These are phyloP conservation scores for Remorina albescens DNA, from an alignment of 2,797 vertebrate genomes.

Conservation along the genomic window DNA sequence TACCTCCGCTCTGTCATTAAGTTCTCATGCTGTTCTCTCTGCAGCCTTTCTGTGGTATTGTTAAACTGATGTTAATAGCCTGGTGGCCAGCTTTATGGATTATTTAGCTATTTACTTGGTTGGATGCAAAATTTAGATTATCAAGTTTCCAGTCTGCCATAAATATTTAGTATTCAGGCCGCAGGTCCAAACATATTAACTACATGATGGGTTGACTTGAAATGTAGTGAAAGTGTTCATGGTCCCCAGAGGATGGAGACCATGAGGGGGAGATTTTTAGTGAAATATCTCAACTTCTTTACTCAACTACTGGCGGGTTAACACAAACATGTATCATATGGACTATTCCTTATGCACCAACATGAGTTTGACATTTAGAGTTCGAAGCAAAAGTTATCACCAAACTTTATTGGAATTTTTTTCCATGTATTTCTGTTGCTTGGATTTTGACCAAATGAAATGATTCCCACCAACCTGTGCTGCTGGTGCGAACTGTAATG, in stretches of 20 bases:
- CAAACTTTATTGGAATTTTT: too few relatives aligned
- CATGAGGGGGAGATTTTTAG: too few relatives aligned
- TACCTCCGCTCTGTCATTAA: slow-evolving; percentile 38
- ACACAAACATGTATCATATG: too few relatives aligned
- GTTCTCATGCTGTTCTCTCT: slow-evolving; percentile 20
- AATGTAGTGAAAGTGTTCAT: neutral
- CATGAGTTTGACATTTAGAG: neutral
- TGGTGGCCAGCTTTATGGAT: neutral
- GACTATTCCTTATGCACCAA: neutral
- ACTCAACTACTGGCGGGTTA: too few relatives aligned
- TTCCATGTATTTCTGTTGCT: too few relatives aligned
- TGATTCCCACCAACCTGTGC: too few relatives aligned
- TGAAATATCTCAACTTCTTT: too few relatives aligned
- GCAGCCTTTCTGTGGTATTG: neutral
- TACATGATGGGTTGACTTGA: neutral
- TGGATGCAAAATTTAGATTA: slow-evolving; percentile 13
- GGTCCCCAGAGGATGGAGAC: neutral
- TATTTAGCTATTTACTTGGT: slow-evolving; percentile 1
- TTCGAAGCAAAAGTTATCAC: too few relatives aligned
- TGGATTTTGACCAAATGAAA: too few relatives aligned
- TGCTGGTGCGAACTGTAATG: too few relatives aligned
- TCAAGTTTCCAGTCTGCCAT: slow-evolving; percentile 4
- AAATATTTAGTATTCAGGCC: neutral
- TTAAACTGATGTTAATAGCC: slow-evolving; percentile 11
- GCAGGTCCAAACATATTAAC: neutral